These are phyloP conservation scores for Fratercula arctica DNA, from an alignment of 2,797 vertebrate species.

Conservation along the genomic window DNA sequence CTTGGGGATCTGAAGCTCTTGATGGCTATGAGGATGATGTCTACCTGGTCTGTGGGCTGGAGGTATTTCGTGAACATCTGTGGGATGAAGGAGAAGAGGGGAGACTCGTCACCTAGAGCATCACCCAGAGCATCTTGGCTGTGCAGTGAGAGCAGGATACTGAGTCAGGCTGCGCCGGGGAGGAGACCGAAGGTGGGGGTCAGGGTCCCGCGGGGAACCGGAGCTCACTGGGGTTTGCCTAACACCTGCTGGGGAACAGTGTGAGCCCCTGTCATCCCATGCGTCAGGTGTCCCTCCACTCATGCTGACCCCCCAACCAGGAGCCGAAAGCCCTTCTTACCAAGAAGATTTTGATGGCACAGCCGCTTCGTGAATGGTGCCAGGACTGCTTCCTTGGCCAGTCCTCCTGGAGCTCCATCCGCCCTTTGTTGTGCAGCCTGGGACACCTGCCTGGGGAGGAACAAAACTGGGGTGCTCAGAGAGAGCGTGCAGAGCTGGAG, in stretches of 20 bases:
- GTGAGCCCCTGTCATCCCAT: accelerated
- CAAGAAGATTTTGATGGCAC: accelerated
- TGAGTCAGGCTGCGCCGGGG: background rate
- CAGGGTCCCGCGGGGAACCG: accelerated
- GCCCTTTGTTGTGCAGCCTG: accelerated
- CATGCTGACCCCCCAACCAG: background rate
- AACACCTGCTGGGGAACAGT: background rate
- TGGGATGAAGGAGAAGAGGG: background rate
- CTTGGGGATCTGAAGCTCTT: background rate
- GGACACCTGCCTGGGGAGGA: background rate
- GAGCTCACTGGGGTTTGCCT: background rate
- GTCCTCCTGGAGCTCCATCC: background rate
- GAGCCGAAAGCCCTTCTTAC: background rate
- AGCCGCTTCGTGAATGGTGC: accelerated
- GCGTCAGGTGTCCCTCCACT: background rate
- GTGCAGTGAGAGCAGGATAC: accelerated
- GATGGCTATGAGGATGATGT: background rate
- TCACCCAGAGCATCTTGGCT: background rate
- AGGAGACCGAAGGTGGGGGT: accelerated
- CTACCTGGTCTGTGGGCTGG: background rate
- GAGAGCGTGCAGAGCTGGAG: background rate
- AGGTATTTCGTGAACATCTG: background rate
- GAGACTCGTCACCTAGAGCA: background rate
- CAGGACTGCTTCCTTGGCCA: accelerated
- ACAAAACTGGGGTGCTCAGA: background rate